Evolutionary conservation across 2,113 vertebrate species (phyloP).

Genomic region (Notarius quadriscutis): DNA sequence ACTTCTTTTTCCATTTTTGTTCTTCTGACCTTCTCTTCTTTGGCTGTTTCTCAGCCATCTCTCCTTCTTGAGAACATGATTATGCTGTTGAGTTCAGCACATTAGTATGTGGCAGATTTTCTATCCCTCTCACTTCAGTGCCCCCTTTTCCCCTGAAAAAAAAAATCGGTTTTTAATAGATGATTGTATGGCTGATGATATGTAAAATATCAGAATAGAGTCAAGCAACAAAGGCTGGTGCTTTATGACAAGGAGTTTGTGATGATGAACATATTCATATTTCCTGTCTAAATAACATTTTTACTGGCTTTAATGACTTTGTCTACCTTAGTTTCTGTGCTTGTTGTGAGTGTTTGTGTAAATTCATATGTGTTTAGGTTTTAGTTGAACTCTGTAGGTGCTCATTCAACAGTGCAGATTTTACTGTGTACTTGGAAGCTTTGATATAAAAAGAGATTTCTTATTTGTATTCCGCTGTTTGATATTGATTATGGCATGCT

Average conservation of each 20-base stretch:
- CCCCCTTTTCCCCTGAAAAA: too few relatives aligned
- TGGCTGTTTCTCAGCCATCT: too few relatives aligned
- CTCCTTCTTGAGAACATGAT: too few relatives aligned
- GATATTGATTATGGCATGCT: slow-evolving; percentile 33
- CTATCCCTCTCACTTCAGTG: too few relatives aligned
- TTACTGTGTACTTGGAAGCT: background rate
- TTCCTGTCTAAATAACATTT: background rate
- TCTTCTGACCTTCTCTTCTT: too few relatives aligned
- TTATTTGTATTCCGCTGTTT: slow-evolving; percentile 26
- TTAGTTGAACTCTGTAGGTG: background rate
- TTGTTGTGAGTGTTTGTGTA: background rate
- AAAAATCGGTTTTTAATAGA: background rate
- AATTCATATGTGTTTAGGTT: background rate
- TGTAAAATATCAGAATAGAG: background rate
- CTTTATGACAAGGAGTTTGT: background rate
- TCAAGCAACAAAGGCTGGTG: background rate
- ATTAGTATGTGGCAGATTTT: too few relatives aligned
- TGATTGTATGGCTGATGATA: background rate
- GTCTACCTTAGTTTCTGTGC: background rate
- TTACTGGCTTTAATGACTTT: background rate
- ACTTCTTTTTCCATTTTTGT: too few relatives aligned
- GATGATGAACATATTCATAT: slow-evolving; percentile 1
- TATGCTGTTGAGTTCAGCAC: too few relatives aligned
- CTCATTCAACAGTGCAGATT: background rate
- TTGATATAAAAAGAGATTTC: slow-evolving; percentile 9